Percentiles rank a stretch among this genome's conserved stretches.
phyloP scores from a whole-genome alignment of 2,888 invertebrate species.

The Drosophila meridionalis region DNA sequence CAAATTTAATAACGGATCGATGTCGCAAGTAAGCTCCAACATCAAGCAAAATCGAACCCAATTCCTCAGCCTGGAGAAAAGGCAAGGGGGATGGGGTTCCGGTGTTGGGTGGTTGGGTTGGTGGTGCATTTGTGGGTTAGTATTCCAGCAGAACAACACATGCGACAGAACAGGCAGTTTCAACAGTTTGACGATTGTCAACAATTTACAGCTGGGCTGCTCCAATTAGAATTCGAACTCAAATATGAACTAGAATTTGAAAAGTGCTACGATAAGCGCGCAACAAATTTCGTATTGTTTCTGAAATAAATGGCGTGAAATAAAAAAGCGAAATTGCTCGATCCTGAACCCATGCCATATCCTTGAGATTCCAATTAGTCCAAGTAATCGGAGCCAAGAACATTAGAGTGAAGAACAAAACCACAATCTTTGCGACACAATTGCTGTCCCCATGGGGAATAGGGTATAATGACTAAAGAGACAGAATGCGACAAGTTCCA shows the following conservation, averaged over 20 bases:
- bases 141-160: conserved; percentile 31
- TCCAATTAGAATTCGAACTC: conserved; percentile 5
- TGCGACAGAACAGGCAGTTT: conserved; percentile 30
- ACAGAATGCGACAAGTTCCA: not conserved
- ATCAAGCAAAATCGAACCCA: not conserved
- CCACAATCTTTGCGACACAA: not conserved
- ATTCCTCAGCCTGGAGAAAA: not conserved
- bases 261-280: conserved; percentile 50
- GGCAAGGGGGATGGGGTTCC: not conserved
- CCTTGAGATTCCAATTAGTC: conserved; percentile 14
- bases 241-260: conserved; percentile 15
- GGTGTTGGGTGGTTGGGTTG: not conserved
- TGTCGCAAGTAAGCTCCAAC: conserved; percentile 42
- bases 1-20: conserved; percentile 52
- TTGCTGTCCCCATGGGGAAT: not conserved
- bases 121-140: not conserved
- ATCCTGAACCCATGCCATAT: not conserved
- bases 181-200: conserved; percentile 53
- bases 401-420: not conserved
- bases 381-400: conserved; percentile 8
- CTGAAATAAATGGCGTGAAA: conserved; percentile 9
- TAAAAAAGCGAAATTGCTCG: conserved; percentile 15
- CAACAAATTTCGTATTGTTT: conserved; percentile 31
- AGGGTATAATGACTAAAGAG: not conserved
- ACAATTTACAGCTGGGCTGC: conserved; percentile 25